A percentile compares a stretch with the other conserved stretches of the same genome.
These are phyloP conservation scores for Styela clava DNA, from an alignment of 23 tunicate species.

Conservation along the genomic window DNA sequence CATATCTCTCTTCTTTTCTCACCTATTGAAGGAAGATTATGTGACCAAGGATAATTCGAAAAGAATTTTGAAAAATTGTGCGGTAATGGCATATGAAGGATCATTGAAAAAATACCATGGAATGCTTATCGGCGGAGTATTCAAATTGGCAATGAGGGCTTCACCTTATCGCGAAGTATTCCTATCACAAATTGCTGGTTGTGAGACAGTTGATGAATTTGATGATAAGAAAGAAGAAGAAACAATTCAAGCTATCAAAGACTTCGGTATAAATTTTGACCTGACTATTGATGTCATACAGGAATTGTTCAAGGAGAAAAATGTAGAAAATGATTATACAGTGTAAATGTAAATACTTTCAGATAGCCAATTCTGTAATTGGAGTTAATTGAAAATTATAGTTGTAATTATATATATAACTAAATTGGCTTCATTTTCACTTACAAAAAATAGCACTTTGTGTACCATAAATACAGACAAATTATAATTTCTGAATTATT, in stretches of 20 bases:
- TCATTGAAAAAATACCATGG: constrained; percentile 81
- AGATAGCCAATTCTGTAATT: too few relatives aligned
- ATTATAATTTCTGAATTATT: too few relatives aligned
- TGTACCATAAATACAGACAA: too few relatives aligned
- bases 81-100: constrained; percentile 61
- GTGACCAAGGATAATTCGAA: constrained; percentile 25
- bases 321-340: constrained; percentile 52
- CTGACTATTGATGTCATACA: constrained; percentile 58
- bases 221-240: constrained; percentile 41
- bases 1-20: constrained; percentile 70
- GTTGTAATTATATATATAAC: too few relatives aligned
- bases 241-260: constrained; percentile 17
- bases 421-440: too few relatives aligned
- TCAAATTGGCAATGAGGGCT: constrained; percentile 77
- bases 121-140: constrained; percentile 67
- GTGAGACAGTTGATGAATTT: too few relatives aligned
- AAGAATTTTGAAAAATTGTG: constrained; percentile 59
- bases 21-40: constrained; percentile 72
- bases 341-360: constrained; percentile 25
- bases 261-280: constrained; percentile 50
- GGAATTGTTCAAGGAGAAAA: constrained; percentile 49
- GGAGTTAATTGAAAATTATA: too few relatives aligned
- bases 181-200: constrained; percentile 37
- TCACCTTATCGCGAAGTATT: constrained; percentile 58
- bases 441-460: too few relatives aligned